A percentile compares a stretch with the other conserved stretches of the same genome.
These are phyloP conservation scores for Volucella inanis DNA, from an alignment of 2,888 invertebrate species.

Conservation along the genomic window DNA sequence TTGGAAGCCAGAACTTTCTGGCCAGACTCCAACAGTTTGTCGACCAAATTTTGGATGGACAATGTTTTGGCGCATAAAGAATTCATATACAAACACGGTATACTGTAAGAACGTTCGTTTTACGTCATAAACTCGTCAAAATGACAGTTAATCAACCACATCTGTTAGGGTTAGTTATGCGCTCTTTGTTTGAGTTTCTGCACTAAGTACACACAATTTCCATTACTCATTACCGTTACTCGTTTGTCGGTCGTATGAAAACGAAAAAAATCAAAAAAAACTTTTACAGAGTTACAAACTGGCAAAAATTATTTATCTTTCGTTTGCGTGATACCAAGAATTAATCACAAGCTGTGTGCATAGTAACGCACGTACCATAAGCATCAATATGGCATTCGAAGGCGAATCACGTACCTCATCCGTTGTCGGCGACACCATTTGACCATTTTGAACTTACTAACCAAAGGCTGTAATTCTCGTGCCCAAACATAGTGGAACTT, in stretches of 20 bases:
- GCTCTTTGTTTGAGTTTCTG: not conserved
- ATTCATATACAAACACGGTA: no score
- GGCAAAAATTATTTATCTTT: conserved; percentile 10
- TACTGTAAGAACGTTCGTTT: no score
- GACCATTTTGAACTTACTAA: conserved; percentile 18
- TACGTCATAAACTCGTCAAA: no score
- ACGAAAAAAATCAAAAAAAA: no score
- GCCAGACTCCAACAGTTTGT: no score
- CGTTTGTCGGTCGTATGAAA: not conserved
- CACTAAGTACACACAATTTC: conserved; percentile 1
- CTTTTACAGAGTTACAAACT: not conserved
- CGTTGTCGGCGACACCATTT: conserved; percentile 44
- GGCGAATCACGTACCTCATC: conserved; percentile 52
- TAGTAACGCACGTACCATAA: conserved; percentile 34
- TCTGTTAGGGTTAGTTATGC: not conserved
- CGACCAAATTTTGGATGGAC: no score
- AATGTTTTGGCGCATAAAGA: no score
- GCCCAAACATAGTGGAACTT: no score
- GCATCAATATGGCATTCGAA: conserved; percentile 35
- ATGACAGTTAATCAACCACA: not conserved
- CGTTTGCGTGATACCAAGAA: conserved; percentile 20
- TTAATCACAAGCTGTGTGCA: conserved; percentile 35
- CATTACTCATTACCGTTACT: not conserved
- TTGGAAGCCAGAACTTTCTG: no score
- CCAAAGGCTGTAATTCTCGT: conserved; percentile 1